phyloP scores from a whole-genome alignment of 2,113 vertebrate species.

The Neogale vison region DNA sequence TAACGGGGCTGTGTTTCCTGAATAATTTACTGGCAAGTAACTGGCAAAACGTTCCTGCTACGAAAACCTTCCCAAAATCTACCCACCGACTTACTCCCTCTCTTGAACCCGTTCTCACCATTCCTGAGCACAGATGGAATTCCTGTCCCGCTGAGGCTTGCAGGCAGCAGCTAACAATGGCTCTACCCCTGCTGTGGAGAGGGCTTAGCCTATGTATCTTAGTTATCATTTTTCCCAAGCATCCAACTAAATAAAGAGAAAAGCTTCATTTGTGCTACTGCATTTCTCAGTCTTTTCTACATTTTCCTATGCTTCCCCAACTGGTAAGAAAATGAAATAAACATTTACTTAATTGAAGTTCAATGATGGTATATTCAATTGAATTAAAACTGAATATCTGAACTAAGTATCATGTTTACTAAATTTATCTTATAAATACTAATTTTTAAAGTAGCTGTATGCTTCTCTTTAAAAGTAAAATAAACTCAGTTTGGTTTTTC shows the following conservation, averaged over 20 bases:
- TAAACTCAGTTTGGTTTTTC: background rate
- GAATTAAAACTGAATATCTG: conserved; percentile 1
- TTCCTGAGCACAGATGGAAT: background rate
- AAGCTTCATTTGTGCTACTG: background rate
- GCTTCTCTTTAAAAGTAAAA: background rate
- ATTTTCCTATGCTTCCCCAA: background rate
- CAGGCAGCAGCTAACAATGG: background rate
- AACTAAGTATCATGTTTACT: background rate
- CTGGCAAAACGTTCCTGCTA: background rate
- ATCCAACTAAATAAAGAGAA: conserved; percentile 26
- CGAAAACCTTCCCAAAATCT: background rate
- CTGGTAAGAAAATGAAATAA: background rate
- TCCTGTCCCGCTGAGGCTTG: background rate
- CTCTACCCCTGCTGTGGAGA: background rate
- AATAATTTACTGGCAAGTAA: background rate
- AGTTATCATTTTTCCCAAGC: background rate
- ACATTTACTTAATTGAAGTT: background rate
- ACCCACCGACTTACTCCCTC: background rate
- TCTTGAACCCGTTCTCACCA: background rate
- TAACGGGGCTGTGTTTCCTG: background rate
- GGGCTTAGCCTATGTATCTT: background rate
- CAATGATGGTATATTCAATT: background rate
- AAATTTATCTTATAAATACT: background rate
- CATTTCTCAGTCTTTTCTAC: background rate
- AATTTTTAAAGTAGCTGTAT: background rate